Conservation (phyloP, 2,888 invertebrate species). For the Ormyrus labotus region DNA sequence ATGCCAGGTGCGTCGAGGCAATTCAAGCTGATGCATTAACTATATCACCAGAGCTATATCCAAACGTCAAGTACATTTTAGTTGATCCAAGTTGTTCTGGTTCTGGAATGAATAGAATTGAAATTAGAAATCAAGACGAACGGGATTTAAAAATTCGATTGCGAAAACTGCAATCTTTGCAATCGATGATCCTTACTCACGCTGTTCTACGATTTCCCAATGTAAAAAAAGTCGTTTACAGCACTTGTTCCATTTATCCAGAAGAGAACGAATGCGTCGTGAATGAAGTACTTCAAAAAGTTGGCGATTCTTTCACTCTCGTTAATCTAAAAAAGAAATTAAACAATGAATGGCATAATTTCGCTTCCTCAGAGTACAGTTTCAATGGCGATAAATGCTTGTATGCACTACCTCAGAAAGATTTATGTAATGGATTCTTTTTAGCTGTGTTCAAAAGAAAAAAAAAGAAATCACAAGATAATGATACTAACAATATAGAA, state of each 20-base stretch:
- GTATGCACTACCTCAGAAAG: slow-evolving; percentile 85
- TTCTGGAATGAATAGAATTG: slow-evolving; percentile 83
- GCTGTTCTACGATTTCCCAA: slow-evolving; percentile 90
- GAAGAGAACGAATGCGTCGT: slow-evolving; percentile 97
- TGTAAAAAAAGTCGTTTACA: slow-evolving; percentile 92
- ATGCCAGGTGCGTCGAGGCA: slow-evolving; percentile 83
- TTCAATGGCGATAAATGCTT: slow-evolving; percentile 81
- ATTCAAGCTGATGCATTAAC: slow-evolving; percentile 85
- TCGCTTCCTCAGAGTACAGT: slow-evolving; percentile 83
- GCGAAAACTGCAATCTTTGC: slow-evolving; percentile 84
- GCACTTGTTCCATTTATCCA: slow-evolving; percentile 93
- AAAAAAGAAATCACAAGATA: slow-evolving; percentile 55
- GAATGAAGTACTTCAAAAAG: slow-evolving; percentile 79
- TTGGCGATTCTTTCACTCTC: slow-evolving; percentile 78
- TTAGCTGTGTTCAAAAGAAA: slow-evolving; percentile 90
- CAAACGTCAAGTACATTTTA: slow-evolving; percentile 90
- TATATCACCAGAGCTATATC: slow-evolving; percentile 79
- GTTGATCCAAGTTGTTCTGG: slow-evolving; percentile 98
- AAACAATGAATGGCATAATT: slow-evolving; percentile 82
- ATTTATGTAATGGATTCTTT: slow-evolving; percentile 96
- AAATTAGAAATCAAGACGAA: slow-evolving; percentile 76
- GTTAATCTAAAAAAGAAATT: slow-evolving; percentile 80
- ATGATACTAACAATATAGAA: neutral
- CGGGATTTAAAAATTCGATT: slow-evolving; percentile 78
- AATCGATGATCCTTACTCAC: slow-evolving; percentile 89